Evolutionary conservation across 1,140 invertebrate genomes (phyloP), one percentile per base, ranked within the genome.

Genomic region (Pararge aegeria): DNA sequence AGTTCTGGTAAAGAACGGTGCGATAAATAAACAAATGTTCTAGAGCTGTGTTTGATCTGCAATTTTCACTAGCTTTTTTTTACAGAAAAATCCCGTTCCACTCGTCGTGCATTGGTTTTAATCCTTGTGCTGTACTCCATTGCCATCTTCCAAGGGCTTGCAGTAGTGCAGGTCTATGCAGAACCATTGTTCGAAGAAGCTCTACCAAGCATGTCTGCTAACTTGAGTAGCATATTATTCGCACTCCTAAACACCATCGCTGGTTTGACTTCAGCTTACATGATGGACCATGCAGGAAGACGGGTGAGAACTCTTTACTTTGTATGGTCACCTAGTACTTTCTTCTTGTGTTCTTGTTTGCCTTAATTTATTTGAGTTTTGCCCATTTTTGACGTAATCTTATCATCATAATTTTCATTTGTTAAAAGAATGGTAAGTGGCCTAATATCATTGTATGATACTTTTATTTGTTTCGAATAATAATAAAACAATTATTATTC

Each of bases 241-340:
- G 78, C 77, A 5, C 30, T 73, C 0, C 55, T 69, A 0, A 69
- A 61, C 6, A 72, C 78, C 5, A 10, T 77, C 0, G 20, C 73
- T 19, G 73, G 73, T 0, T 34, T 80, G 5, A 12, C 58, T 6
- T 66, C 75, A 12, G 75, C 74, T 0, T 81, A 75, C 37, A 24
- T 82, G 21, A 70, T 77, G 1, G 83, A 87, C 30, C 12, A 51
- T 2, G 42, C 49, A 27, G 83, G 83, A 21, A 64, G 84, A 73
- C 58, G 80, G 66, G 84, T 87, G 24, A 78, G 75, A 21, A 4
- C 19, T 49, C 5, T 49, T 29, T 49, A 15, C 19, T 15, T n/a
- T 49, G 2, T 27, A 49, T 49, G 30, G 10, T 27, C 7, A 7
- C 10, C 9, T 34, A 34, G 30, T n/a, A 10, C 34, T 37, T 13